Evolutionary conservation across 2,797 vertebrate species (phyloP).

Genomic region (Mus minutoides): DNA sequence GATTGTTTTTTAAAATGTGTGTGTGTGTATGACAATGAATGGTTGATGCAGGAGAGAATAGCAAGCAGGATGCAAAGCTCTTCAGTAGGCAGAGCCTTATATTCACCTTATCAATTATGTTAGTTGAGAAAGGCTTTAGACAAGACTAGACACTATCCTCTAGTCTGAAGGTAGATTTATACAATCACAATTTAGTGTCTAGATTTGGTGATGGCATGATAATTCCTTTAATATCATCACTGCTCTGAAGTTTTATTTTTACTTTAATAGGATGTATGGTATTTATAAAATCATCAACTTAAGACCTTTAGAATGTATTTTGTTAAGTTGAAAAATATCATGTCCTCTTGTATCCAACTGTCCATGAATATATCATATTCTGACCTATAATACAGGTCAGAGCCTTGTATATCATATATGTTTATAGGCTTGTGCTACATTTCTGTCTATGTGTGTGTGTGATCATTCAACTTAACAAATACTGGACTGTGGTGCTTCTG

Average conservation of each 20-base stretch:
- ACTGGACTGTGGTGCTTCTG: neutral
- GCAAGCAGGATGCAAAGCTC: neutral
- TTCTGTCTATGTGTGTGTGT: neutral
- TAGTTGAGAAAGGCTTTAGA: neutral
- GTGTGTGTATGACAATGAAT: neutral
- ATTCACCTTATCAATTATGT: neutral
- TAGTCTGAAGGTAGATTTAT: neutral
- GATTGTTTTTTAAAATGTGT: conserved; percentile 21
- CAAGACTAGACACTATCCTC: conserved; percentile 14
- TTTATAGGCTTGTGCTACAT: conserved; percentile 25
- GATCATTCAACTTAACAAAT: neutral
- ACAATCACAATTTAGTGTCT: neutral
- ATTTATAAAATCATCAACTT: conserved; percentile 46
- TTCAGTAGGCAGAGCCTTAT: neutral
- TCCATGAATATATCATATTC: conserved; percentile 20
- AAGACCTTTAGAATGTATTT: conserved; percentile 54
- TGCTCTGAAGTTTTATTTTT: conserved; percentile 10
- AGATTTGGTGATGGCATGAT: neutral
- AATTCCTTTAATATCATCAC: conserved; percentile 14
- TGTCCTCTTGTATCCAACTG: neutral
- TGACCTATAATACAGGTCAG: conserved; percentile 24
- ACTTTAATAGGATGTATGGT: conserved; percentile 44
- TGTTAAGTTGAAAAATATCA: conserved; percentile 8
- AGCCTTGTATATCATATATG: conserved; percentile 25
- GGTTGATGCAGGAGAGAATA: neutral